phyloP scores from a whole-genome alignment of 2,888 invertebrate species.

The Malthinus seriepunctatus region DNA sequence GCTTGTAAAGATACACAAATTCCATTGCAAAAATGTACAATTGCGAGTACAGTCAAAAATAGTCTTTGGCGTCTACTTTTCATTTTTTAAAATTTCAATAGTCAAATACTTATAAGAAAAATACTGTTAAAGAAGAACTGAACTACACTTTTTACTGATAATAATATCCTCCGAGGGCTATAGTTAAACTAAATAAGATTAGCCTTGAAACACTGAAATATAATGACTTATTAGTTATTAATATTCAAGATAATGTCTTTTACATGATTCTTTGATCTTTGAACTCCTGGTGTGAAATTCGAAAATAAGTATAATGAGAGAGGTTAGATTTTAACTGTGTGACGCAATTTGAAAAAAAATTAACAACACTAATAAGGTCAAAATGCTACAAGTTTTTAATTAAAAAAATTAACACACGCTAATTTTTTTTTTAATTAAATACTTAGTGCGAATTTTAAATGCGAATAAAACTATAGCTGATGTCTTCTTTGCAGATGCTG shows the following conservation, averaged over 20 bases:
- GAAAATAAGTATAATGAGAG: not conserved
- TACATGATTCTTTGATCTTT: constrained; percentile 2
- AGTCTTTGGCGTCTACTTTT: constrained; percentile 73
- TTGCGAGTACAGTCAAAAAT: constrained; percentile 75
- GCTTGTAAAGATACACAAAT: constrained; percentile 83
- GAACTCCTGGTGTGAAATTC: constrained; percentile 5
- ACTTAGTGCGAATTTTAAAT: too few species aligned
- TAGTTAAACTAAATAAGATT: not conserved
- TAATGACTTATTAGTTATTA: constrained; percentile 1
- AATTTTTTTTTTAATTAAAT: too few species aligned
- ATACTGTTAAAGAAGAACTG: not conserved
- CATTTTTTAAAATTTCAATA: constrained; percentile 51
- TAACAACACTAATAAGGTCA: too few species aligned
- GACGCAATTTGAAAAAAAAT: not conserved
- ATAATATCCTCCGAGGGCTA: not conserved
- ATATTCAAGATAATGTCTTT: constrained; percentile 1
- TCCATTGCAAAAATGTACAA: constrained; percentile 83
- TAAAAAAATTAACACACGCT: too few species aligned
- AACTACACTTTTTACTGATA: not conserved
- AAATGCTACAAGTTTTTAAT: too few species aligned
- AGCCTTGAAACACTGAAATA: constrained; percentile 6
- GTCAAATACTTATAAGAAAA: not conserved
- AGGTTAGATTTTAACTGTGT: not conserved
- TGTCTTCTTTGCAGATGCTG: too few species aligned
- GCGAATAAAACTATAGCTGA: too few species aligned